Evolutionary conservation across 1,140 invertebrate genomes (phyloP).

Genomic region (Ptiloglossa arizonensis): DNA sequence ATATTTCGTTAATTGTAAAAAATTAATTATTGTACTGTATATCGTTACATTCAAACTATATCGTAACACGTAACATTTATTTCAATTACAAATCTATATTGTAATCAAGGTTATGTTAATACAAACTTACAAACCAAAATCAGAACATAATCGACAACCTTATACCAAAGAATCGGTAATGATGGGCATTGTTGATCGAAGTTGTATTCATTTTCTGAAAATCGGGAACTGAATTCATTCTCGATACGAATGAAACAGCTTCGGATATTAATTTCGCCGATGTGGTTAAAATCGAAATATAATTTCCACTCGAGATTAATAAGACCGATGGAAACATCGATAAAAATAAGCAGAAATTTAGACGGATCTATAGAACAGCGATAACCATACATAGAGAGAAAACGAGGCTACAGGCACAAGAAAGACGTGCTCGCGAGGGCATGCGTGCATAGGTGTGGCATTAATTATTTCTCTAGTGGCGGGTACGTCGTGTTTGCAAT

Average conservation of each 20-base stretch:
- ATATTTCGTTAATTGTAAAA: too few relatives aligned
- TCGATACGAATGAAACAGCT: not conserved
- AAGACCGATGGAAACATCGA: not conserved
- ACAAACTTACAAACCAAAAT: too few relatives aligned
- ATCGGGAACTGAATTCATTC: slow-evolving; percentile 1
- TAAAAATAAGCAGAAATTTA: not conserved
- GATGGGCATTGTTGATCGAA: too few relatives aligned
- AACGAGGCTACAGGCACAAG: not conserved
- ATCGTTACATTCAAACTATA: too few relatives aligned
- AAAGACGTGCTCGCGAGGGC: not conserved
- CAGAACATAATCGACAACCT: too few relatives aligned
- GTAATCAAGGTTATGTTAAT: too few relatives aligned
- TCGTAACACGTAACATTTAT: too few relatives aligned
- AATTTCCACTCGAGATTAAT: slow-evolving; percentile 11
- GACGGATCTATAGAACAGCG: not conserved
- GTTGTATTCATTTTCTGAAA: not conserved
- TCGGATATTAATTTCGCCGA: not conserved
- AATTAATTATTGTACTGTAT: too few relatives aligned
- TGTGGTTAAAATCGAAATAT: slow-evolving; percentile 1
- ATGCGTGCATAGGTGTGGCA: slow-evolving; percentile 45
- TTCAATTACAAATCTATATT: too few relatives aligned
- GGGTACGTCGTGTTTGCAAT: slow-evolving; percentile 62
- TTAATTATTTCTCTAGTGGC: slow-evolving; percentile 65
- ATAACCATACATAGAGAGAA: not conserved
- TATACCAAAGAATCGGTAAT: too few relatives aligned